Conservation (phyloP, 2,797 vertebrate species). For the Atherinosoma microstoma region DNA sequence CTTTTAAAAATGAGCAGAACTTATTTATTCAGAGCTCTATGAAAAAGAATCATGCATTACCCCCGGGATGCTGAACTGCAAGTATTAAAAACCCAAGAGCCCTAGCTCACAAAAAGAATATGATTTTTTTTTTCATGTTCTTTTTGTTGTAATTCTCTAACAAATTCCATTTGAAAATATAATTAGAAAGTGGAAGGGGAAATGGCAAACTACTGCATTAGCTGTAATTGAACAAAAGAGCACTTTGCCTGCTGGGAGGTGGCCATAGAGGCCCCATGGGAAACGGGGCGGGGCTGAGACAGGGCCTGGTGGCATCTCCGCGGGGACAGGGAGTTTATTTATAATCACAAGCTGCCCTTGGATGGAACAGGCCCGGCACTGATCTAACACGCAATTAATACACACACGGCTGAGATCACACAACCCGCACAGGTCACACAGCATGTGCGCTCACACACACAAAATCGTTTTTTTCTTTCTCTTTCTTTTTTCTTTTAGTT, state of each 20-base stretch:
- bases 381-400: conserved; percentile 98
- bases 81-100: conserved; percentile 87
- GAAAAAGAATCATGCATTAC: conserved; percentile 90
- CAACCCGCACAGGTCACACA: conserved; percentile 48
- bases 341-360: conserved; percentile 82
- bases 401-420: conserved; percentile 83
- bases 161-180: conserved; percentile 99
- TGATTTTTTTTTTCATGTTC: conserved; percentile 83
- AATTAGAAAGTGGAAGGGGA: conserved; percentile 88
- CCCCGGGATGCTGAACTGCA: conserved; percentile 88
- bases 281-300: conserved; percentile 92
- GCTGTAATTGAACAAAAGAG: conserved; percentile 99
- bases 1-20: conserved; percentile 87
- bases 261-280: conserved; percentile 91
- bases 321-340: conserved; percentile 94
- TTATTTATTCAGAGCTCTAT: conserved; percentile 95
- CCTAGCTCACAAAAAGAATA: conserved; percentile 87
- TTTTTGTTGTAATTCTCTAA: conserved; percentile 81
- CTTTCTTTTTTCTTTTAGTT: conserved; percentile 5
- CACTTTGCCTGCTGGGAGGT: conserved; percentile 93
- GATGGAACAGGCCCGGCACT: conserved; percentile 84
- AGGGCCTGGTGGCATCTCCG: conserved; percentile 84
- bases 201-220: conserved; percentile 98
- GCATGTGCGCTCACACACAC: conserved; percentile 25
- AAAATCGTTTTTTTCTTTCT: background rate